These are phyloP conservation scores for Chloroclysta siterata DNA, from an alignment of 2,888 invertebrate genomes.

Conservation along the genomic window DNA sequence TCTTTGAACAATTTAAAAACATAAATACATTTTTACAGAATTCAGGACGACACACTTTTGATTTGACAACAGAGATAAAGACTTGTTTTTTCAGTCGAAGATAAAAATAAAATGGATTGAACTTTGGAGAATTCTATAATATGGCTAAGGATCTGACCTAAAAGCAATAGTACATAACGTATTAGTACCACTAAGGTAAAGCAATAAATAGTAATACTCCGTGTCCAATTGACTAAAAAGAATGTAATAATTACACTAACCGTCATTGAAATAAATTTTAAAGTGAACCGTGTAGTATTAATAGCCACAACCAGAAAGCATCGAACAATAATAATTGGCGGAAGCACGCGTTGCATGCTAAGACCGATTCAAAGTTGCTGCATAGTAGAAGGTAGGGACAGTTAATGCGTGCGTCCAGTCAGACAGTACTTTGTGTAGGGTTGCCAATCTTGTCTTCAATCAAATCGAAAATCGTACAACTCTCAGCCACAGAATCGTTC, in stretches of 20 bases:
- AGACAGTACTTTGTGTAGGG: constrained; percentile 19
- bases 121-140: not conserved
- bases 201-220: constrained; percentile 26
- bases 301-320: constrained; percentile 40
- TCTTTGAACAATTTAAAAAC: constrained; percentile 29
- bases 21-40: constrained; percentile 17
- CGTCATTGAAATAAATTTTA: constrained; percentile 40
- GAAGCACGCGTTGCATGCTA: constrained; percentile 58
- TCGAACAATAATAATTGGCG: constrained; percentile 51
- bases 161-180: not conserved
- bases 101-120: not conserved
- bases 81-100: not conserved
- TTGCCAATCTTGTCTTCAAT: constrained; percentile 9
- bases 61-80: not conserved
- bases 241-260: constrained; percentile 33
- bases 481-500: not conserved
- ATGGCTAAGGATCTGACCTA: constrained; percentile 9
- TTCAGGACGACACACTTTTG: constrained; percentile 17
- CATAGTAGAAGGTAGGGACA: constrained; percentile 56
- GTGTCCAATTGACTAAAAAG: constrained; percentile 25
- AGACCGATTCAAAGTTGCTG: constrained; percentile 47
- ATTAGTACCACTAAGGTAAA: constrained; percentile 7
- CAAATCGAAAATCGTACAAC: not conserved
- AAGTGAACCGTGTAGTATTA: constrained; percentile 41
- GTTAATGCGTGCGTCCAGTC: constrained; percentile 32